These are phyloP conservation scores for Drosophila repleta DNA, from an alignment of 1,140 invertebrate species.

Conservation along the genomic window DNA sequence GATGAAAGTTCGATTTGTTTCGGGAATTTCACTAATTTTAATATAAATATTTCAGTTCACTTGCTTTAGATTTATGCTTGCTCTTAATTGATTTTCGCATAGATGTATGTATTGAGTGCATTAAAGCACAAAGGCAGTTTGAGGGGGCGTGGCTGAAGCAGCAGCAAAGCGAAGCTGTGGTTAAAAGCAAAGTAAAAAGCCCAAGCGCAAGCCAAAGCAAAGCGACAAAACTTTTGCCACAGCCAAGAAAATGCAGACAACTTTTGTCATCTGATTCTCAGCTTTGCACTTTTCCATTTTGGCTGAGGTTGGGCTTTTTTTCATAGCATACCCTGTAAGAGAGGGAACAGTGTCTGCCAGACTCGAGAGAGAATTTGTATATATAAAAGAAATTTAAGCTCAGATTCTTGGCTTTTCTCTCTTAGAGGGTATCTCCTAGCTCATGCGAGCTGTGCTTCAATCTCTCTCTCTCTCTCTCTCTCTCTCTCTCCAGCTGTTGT, in stretches of 20 bases:
- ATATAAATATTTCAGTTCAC: too few species aligned
- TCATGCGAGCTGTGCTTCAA: not conserved
- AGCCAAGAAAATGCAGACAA: slow-evolving; percentile 58
- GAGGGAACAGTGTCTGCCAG: not conserved
- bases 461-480: too few species aligned
- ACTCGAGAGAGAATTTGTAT: not conserved
- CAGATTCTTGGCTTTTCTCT: too few species aligned
- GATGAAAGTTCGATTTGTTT: too few species aligned
- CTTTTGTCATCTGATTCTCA: slow-evolving; percentile 74
- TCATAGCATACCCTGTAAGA: slow-evolving; percentile 12
- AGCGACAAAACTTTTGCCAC: slow-evolving; percentile 68
- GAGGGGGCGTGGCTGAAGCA: not conserved
- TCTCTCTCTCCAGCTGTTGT: slow-evolving; percentile 60
- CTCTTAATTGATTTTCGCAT: too few species aligned
- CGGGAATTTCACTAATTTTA: too few species aligned
- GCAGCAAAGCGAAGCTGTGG: not conserved
- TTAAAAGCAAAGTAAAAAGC: slow-evolving; percentile 11
- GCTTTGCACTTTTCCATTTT: slow-evolving; percentile 47
- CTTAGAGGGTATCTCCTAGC: not conserved
- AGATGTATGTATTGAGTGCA: too few species aligned
- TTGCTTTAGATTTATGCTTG: too few species aligned
- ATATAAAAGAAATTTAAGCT: too few species aligned
- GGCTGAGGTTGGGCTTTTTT: not conserved
- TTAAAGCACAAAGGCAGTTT: too few species aligned
- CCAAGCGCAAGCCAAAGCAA: slow-evolving; percentile 44